Base-by-base conservation (phyloP, 1,140 invertebrate species). In the Tyrophagus putrescentiae region DNA sequence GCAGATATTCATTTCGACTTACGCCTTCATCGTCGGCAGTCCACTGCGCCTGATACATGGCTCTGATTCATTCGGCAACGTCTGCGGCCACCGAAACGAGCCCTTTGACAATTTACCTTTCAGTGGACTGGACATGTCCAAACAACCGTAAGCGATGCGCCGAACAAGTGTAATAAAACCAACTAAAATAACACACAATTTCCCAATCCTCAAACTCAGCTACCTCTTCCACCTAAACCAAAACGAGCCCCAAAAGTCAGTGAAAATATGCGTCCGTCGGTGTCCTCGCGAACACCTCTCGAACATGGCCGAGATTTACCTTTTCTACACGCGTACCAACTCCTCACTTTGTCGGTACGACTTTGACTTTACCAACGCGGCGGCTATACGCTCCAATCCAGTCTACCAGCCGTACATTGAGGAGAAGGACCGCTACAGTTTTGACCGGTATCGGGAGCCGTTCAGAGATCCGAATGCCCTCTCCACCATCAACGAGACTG, bases 21-120 rank as follows among this genome's bases (percentile, higher is more conserved):
- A 91, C 74, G 84, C 88, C 1, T 81, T 91, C 69, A 82, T 86
- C 7, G 87, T 88, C 74, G 89, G 90, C 0, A 87, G 88, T 75
- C 87, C 88, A 3, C 71, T 83, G 64, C 77, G 88, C 62, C 77
- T 94, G 5, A 82, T 91, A 60, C 87, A 91, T 77, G 90, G 91
- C 44, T 91, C 87, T 73, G 90, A 96, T 71, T 91, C 87, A 64
- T 94, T 88, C 76, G 90, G 90, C n/a, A 94, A 95, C 71, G 89
- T 86, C 31, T 96, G 91, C 73, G 89, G 89, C 25, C 81, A 84
- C 44, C 80, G 82, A 64, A 80, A 80, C 62, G 85, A 87, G 70
- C 79, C 80, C 63, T 80, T 87, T 62, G 79, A 79, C 29, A 80
- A 81, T 65, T 77, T 84, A 65, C 78, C 82, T 5, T 72, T 85